phyloP scores from a whole-genome alignment of 2,888 invertebrate genomes.

The Eilema sororculum region DNA sequence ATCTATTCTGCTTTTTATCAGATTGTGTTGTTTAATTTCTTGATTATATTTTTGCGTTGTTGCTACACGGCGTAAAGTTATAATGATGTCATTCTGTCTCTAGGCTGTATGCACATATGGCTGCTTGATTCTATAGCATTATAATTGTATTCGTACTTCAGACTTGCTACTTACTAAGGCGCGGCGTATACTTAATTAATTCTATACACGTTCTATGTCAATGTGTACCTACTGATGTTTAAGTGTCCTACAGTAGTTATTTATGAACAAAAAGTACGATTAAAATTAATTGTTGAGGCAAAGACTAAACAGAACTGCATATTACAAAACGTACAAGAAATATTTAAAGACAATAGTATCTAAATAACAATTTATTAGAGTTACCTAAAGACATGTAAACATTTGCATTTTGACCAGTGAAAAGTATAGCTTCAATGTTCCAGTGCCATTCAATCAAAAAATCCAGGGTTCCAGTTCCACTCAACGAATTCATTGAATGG shows the following conservation, averaged over 20 bases:
- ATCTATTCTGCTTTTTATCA: slow-evolving; percentile 48
- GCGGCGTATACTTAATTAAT: slow-evolving; percentile 10
- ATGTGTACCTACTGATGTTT: slow-evolving; percentile 10
- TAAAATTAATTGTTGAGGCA: slow-evolving; percentile 1
- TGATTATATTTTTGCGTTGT: slow-evolving; percentile 38
- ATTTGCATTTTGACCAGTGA: neutral
- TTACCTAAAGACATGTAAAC: too few relatives aligned
- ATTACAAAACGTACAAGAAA: neutral
- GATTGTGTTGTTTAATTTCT: slow-evolving; percentile 45
- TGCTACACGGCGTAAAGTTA: slow-evolving; percentile 28
- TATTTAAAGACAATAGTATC: too few relatives aligned
- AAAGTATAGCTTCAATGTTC: neutral
- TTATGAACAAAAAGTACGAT: neutral
- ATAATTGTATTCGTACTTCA: slow-evolving; percentile 7
- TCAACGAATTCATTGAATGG: too few relatives aligned
- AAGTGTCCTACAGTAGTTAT: slow-evolving; percentile 1
- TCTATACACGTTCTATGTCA: slow-evolving; percentile 13
- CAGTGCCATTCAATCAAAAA: neutral
- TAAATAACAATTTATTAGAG: too few relatives aligned
- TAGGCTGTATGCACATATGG: neutral
- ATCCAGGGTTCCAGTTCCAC: too few relatives aligned
- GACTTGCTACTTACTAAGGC: slow-evolving; percentile 8
- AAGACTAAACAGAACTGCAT: neutral
- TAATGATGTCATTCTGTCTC: neutral
- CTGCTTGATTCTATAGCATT: neutral